These are phyloP conservation scores for Hecatera dysodea DNA, from an alignment of 2,888 invertebrate species.

Conservation along the genomic window DNA sequence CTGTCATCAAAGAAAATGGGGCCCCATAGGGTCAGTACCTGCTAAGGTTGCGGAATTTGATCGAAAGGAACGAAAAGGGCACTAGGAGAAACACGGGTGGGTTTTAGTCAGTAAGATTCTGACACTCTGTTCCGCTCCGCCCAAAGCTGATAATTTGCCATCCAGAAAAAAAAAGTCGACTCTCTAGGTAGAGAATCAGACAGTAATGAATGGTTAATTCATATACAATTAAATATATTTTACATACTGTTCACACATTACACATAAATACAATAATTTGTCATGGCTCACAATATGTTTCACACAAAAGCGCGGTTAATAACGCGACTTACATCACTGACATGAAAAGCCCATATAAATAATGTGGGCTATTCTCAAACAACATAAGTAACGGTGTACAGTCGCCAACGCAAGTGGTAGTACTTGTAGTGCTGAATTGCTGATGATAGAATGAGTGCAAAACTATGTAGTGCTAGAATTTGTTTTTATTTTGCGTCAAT, in stretches of 20 bases:
- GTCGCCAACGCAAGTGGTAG: slow-evolving; percentile 23
- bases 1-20: too few relatives aligned
- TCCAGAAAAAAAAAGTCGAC: too few relatives aligned
- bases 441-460: slow-evolving; percentile 32
- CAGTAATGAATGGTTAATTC: not conserved
- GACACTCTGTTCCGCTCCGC: too few relatives aligned
- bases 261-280: slow-evolving; percentile 31
- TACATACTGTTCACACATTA: slow-evolving; percentile 2
- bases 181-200: too few relatives aligned
- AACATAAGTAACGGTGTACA: slow-evolving; percentile 48
- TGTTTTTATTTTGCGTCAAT: not conserved
- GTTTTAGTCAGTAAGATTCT: too few relatives aligned
- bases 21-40: too few relatives aligned
- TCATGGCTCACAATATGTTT: slow-evolving; percentile 31
- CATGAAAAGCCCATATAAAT: slow-evolving; percentile 73
- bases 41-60: too few relatives aligned
- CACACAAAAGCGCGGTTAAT: slow-evolving; percentile 54
- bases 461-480: slow-evolving; percentile 17
- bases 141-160: too few relatives aligned
- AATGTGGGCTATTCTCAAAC: slow-evolving; percentile 68
- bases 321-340: slow-evolving; percentile 52
- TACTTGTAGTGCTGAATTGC: slow-evolving; percentile 18
- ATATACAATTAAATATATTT: slow-evolving; percentile 7
- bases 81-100: too few relatives aligned
- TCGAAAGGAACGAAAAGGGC: too few relatives aligned